A percentile compares a stretch with the other conserved stretches of the same genome.
Conservation (phyloP, 2,113 vertebrate species). For the Hippoglossus stenolepis region DNA sequence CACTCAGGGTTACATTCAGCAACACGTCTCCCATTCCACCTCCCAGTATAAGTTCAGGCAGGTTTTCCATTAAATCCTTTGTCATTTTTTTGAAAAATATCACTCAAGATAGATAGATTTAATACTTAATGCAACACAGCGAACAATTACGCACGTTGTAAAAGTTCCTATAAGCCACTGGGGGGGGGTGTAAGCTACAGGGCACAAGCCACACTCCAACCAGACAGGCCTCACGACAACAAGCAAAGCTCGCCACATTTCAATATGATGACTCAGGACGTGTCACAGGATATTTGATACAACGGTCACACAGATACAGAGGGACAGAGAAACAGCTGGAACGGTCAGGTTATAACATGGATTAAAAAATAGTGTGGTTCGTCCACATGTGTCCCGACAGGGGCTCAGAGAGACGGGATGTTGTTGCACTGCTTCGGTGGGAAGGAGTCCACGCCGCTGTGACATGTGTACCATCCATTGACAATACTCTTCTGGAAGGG, state of each 20-base stretch:
- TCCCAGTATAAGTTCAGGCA: constrained; percentile 38
- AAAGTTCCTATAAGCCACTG: constrained; percentile 30
- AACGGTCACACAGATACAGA: constrained; percentile 56
- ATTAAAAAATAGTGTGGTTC: neutral
- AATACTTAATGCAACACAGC: constrained; percentile 48
- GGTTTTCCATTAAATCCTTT: constrained; percentile 38
- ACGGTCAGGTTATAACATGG: constrained; percentile 7
- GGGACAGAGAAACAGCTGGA: constrained; percentile 45
- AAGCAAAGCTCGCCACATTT: constrained; percentile 67
- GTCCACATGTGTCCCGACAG: constrained; percentile 3
- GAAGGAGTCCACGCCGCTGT: constrained; percentile 79
- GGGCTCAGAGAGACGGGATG: constrained; percentile 71
- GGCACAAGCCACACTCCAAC: constrained; percentile 32
- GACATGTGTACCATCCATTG: constrained; percentile 85
- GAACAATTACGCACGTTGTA: constrained; percentile 37
- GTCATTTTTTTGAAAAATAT: constrained; percentile 19
- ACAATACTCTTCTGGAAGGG: constrained; percentile 82
- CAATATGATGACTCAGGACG: constrained; percentile 49
- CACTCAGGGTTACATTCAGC: constrained; percentile 66
- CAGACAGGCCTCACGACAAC: constrained; percentile 60
- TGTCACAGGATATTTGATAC: constrained; percentile 56
- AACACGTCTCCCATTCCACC: constrained; percentile 39
- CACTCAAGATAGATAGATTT: constrained; percentile 46
- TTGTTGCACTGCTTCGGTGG: constrained; percentile 77
- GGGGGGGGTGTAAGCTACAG: neutral